Percentiles rank a stretch among this genome's conserved stretches.
Conservation (phyloP, 2,888 invertebrate species). For the Anthrax anthrax region DNA sequence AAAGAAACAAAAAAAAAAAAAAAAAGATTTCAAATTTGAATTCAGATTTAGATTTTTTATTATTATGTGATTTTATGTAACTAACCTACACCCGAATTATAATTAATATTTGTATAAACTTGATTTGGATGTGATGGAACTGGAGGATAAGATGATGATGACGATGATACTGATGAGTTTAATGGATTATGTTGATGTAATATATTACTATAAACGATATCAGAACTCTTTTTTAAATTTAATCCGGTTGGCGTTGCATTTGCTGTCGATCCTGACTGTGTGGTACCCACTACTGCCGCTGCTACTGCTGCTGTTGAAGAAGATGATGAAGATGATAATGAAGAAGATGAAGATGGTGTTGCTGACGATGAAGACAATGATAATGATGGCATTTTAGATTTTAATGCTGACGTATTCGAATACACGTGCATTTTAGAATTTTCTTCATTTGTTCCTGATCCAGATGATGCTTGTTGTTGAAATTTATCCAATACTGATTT, state of each 20-base stretch:
- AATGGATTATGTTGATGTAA: conserved; percentile 30
- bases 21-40: no score
- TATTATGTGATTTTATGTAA: no score
- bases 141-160: neutral
- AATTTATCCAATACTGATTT: conserved; percentile 2
- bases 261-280: conserved; percentile 22
- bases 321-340: neutral
- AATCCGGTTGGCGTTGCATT: no score
- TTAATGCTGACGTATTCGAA: neutral
- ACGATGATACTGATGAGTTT: neutral
- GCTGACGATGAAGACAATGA: neutral
- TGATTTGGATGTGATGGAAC: neutral
- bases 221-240: conserved; percentile 12
- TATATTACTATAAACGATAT: conserved; percentile 41
- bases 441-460: no score
- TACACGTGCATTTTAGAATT: neutral
- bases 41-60: no score
- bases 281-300: no score
- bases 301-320: neutral
- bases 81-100: neutral
- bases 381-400: neutral
- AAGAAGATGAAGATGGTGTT: neutral
- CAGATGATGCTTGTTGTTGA: neutral
- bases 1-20: conserved; percentile 13
- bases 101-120: neutral